Conservation (phyloP, 30 jellyfish, hydroid and myxozoan genomes). For the Cassiopea xamachana region DNA sequence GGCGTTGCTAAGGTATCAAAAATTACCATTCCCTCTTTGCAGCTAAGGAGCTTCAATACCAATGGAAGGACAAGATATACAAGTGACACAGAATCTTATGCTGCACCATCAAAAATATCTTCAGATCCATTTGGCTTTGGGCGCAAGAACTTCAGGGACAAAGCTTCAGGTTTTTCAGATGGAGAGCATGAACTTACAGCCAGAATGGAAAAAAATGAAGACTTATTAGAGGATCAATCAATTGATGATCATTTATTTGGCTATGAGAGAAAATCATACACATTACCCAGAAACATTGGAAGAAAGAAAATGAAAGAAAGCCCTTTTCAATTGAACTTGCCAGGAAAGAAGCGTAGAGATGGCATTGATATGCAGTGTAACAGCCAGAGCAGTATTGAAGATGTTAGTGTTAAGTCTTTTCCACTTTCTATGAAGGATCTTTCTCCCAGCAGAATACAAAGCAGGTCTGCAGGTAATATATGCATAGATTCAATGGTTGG, state of each 20-base stretch:
- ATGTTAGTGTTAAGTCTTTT: slow-evolving; percentile 23
- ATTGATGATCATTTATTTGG: slow-evolving; percentile 31
- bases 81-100: slow-evolving; percentile 81
- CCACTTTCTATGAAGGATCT: slow-evolving; percentile 53
- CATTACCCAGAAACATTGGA: slow-evolving; percentile 86
- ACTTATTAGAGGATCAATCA: slow-evolving; percentile 29
- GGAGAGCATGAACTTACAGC: slow-evolving; percentile 90
- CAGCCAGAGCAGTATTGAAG: slow-evolving; percentile 64
- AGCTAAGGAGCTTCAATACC: slow-evolving; percentile 53
- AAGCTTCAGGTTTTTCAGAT: slow-evolving; percentile 78
- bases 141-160: slow-evolving; percentile 66
- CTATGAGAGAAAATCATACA: slow-evolving; percentile 66
- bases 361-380: slow-evolving; percentile 49
- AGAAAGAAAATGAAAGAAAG: slow-evolving; percentile 68
- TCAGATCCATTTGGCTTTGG: slow-evolving; percentile 76
- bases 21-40: slow-evolving; percentile 80
- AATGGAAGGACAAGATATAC: slow-evolving; percentile 49
- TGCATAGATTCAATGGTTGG: slow-evolving; percentile 24
- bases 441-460: slow-evolving; percentile 64
- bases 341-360: slow-evolving; percentile 53
- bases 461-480: slow-evolving; percentile 78
- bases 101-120: slow-evolving; percentile 50
- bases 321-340: slow-evolving; percentile 75
- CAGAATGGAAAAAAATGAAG: slow-evolving; percentile 79
- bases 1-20: slow-evolving; percentile 83